Base-by-base conservation (phyloP, 2,888 invertebrate species). In the Neocrepidodera transversa region DNA sequence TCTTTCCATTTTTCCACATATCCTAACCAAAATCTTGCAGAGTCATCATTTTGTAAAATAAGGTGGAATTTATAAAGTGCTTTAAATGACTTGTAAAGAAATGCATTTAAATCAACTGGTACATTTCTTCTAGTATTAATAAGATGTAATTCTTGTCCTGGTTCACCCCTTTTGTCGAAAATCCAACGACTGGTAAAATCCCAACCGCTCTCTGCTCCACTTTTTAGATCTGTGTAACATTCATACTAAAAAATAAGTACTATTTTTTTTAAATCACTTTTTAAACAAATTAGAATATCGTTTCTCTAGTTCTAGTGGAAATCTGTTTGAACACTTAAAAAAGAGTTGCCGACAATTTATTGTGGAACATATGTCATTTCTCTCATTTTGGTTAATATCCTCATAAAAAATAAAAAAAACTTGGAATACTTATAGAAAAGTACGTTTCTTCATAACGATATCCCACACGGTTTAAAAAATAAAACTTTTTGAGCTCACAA, bases 171-270 rank as follows among this genome's bases (percentile, higher is more conserved):
- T 43, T 82, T 80, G 23, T 78, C 78, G 57, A 87, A 82, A 70
- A 91, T 86, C 93, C 93, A 94, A 18, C 93, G 85, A 1, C 87
- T 84, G 1, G 91, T 91, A 77, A 93, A 94, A 73, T 95, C 95
- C 93, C 92, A 93, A 0, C 95, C 95, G 36, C 90, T 90, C 78
- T 94, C 94, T 2, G 92, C 92, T 1, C 72, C 74, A 26, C 74
- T 69, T 60, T 73, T 71, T 11, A 76, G 23, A 20, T 91, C 87
- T 8, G 82, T 81, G 74, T 89, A 92, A 56, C 87, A 83, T 43
- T 84, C 80, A 28, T 72, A 64, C 55, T 69, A 40, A 26, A 65
- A 62, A 54, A 30, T 2, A 30, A 23, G 23, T 5, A 6, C 6
- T 6, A 23, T 23, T 23, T 5, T 23, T 23, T 23, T 23, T 23